Evolutionary conservation across 2,113 vertebrate species (phyloP).

Genomic region (Galeopterus variegatus): DNA sequence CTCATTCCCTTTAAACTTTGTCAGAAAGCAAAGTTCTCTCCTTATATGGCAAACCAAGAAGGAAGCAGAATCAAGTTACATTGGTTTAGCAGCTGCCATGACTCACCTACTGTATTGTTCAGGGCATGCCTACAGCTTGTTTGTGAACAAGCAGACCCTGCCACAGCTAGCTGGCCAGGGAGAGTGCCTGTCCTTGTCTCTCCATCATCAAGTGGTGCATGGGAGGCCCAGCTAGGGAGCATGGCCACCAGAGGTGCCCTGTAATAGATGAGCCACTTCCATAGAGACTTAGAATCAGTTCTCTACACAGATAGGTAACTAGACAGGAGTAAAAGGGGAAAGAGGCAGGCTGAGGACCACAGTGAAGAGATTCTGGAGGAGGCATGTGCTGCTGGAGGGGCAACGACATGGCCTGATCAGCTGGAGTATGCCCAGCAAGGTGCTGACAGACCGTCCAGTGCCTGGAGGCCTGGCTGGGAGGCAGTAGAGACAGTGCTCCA

Average conservation of each 20-base stretch:
- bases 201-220: too few relatives aligned
- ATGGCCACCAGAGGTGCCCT: not conserved
- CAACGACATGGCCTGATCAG: rapidly evolving
- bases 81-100: not conserved
- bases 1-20: slow-evolving; percentile 63
- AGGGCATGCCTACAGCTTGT: not conserved
- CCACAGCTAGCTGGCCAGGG: not conserved
- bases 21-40: slow-evolving; percentile 55
- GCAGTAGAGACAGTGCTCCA: rapidly evolving
- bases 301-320: not conserved
- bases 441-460: rapidly evolving
- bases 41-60: slow-evolving; percentile 47
- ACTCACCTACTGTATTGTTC: not conserved
- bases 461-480: not conserved
- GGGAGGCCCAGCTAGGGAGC: not conserved
- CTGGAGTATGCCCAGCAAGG: not conserved
- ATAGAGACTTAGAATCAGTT: not conserved
- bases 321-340: not conserved
- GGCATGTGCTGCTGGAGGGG: rapidly evolving
- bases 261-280: not conserved
- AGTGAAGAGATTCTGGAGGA: not conserved
- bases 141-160: not conserved
- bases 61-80: not conserved
- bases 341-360: too few relatives aligned
- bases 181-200: not conserved